A percentile compares a stretch with the other conserved stretches of the same genome.
Conservation (phyloP, 2,113 vertebrate species). For the Carassius gibelio region DNA sequence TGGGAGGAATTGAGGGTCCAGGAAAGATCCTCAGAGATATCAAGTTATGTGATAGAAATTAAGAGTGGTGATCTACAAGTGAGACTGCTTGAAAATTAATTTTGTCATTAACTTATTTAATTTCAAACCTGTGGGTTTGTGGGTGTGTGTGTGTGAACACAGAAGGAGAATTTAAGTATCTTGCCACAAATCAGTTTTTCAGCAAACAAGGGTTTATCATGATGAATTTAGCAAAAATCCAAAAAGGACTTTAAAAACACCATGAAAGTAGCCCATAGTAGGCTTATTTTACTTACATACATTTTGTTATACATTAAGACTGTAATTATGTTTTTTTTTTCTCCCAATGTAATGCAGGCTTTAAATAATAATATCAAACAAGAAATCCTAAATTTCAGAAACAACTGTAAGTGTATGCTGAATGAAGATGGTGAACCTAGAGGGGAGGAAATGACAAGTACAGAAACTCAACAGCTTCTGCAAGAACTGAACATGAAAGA, state of each 20-base stretch:
- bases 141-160: not conserved
- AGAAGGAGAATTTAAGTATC: not conserved
- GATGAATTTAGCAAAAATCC: not conserved
- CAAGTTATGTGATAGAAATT: too few relatives aligned
- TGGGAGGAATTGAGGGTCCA: too few relatives aligned
- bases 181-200: not conserved
- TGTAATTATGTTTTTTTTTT: not conserved
- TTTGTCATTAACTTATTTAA: not conserved
- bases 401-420: slow-evolving; percentile 58
- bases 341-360: slow-evolving; percentile 52
- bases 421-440: not conserved
- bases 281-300: not conserved
- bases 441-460: slow-evolving; percentile 30
- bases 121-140: not conserved
- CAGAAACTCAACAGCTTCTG: slow-evolving; percentile 22
- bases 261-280: not conserved
- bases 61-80: not conserved
- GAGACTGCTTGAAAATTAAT: not conserved
- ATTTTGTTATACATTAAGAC: not conserved
- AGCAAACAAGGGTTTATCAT: not conserved
- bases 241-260: not conserved
- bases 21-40: too few relatives aligned
- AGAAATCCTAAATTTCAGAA: slow-evolving; percentile 62
- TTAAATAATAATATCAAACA: slow-evolving; percentile 66
- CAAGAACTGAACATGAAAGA: slow-evolving; percentile 47